Conservation (phyloP, 2,797 vertebrate species). For the Botia almorhae region DNA sequence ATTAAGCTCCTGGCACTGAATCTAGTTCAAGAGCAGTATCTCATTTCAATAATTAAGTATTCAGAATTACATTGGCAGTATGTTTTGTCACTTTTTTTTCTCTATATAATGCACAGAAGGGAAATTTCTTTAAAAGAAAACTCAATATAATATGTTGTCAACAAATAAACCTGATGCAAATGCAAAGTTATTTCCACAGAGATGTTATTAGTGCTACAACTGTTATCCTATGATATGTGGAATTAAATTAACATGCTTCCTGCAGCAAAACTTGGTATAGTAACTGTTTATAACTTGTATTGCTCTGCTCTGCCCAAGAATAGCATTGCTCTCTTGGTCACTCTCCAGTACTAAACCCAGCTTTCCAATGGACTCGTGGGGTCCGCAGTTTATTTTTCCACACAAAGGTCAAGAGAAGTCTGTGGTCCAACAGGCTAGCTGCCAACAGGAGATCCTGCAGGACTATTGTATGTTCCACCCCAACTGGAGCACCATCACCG, state of each 20-base stretch:
- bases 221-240: slow-evolving; percentile 14
- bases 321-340: slow-evolving; percentile 41
- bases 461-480: slow-evolving; percentile 52
- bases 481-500: slow-evolving; percentile 51
- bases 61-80: slow-evolving; percentile 25
- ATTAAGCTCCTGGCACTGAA: slow-evolving; percentile 48
- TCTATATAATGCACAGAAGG: slow-evolving; percentile 33
- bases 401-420: slow-evolving; percentile 50
- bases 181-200: neutral
- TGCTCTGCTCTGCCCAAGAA: slow-evolving; percentile 42
- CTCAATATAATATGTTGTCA: neutral
- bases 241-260: slow-evolving; percentile 21
- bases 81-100: slow-evolving; percentile 19
- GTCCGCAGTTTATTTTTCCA: slow-evolving; percentile 47
- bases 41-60: slow-evolving; percentile 32
- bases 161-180: neutral
- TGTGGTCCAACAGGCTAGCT: slow-evolving; percentile 56
- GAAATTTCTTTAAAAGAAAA: neutral
- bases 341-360: slow-evolving; percentile 51
- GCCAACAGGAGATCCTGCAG: slow-evolving; percentile 56
- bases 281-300: neutral
- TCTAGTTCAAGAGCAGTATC: slow-evolving; percentile 41
- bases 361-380: slow-evolving; percentile 50
- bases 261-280: neutral
- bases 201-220: slow-evolving; percentile 24